Base-by-base conservation (phyloP, 1,140 invertebrate species). In the Drosophila quadrilineata region DNA sequence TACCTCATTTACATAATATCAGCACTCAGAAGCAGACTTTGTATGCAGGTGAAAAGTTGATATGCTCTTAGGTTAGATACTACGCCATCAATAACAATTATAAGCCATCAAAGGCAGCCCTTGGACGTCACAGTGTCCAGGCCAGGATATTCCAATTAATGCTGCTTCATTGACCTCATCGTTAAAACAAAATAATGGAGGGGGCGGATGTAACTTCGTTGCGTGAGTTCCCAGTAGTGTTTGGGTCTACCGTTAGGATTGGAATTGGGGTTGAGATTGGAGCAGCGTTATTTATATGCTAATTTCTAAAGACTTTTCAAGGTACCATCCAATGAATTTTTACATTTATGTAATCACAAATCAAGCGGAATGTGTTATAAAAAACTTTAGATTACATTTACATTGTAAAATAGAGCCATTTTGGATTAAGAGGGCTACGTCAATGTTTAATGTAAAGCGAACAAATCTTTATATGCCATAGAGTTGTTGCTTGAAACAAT, bases 1-100 rank as follows among this genome's bases (percentile, higher is more conserved):
- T 28, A 6, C 14, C 45, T 50, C 10, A 65, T 65, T 65, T 58
- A 35, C 62, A 64, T 64, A 64, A 64, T 9, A 38, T 35, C 16
- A 26, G 12, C 22, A 57, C 19, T 36, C 41, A 38, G 45, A 4
- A 19, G 31, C 35, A 21, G 17, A 6, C 6, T n/a, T n/a, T n/a
- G n/a, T n/a, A n/a, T n/a, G n/a, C 12, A 5, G 14, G 28, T 28
- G 33, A n/a, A 14, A 17, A 59, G 56, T 58, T n/a, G n/a, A n/a
- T n/a, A n/a, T n/a, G n/a, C n/a, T n/a, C n/a, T n/a, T n/a, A n/a
- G n/a, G n/a, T n/a, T n/a, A 24, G 41, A 66, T 84, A 77, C 77
- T 77, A 59, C 40, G 79, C 77, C 76, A 84, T 82, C 73, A 84
- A 85, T 84, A 82, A 82, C 76, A 82, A 82, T 82, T 82, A 84